Evolutionary conservation across 2,113 vertebrate genomes (phyloP).

Genomic region (Odontophorus gujanensis): DNA sequence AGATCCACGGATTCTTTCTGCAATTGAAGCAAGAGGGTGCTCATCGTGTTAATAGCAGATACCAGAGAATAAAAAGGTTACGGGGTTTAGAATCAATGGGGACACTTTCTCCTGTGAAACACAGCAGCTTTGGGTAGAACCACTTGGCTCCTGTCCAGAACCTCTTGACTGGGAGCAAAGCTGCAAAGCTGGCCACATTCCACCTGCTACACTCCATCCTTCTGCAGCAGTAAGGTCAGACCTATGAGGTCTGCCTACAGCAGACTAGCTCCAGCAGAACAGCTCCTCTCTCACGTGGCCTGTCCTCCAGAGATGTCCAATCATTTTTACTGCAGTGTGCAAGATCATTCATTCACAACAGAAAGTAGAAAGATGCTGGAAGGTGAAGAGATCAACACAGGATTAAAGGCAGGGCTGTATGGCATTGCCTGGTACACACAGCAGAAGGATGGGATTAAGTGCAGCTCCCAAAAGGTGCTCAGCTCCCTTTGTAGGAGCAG

Average conservation of each 20-base stretch:
- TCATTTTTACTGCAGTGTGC: fast-evolving
- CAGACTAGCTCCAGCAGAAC: not conserved
- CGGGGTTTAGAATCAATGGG: constrained; percentile 14
- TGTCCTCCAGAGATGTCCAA: not conserved
- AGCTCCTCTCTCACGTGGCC: not conserved
- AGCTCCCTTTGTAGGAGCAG: not conserved
- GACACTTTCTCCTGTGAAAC: constrained; percentile 33
- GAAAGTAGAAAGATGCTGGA: not conserved
- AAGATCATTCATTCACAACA: not conserved
- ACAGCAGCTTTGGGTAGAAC: constrained; percentile 17
- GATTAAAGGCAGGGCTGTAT: not conserved
- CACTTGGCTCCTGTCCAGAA: constrained; percentile 30
- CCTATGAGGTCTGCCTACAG: not conserved
- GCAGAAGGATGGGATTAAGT: not conserved
- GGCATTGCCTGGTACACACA: not conserved
- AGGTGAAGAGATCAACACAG: not conserved
- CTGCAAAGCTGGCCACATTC: not conserved
- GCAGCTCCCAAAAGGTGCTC: not conserved
- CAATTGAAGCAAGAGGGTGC: constrained; percentile 28
- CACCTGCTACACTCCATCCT: constrained; percentile 6
- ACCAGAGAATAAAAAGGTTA: constrained; percentile 21
- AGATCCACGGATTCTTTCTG: constrained; percentile 31
- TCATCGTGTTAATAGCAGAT: constrained; percentile 34
- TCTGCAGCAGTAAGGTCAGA: constrained; percentile 51
- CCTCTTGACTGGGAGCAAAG: constrained; percentile 26